Evolutionary conservation across 2,113 vertebrate genomes (phyloP).

Genomic region (Nyctibius bracteatus): DNA sequence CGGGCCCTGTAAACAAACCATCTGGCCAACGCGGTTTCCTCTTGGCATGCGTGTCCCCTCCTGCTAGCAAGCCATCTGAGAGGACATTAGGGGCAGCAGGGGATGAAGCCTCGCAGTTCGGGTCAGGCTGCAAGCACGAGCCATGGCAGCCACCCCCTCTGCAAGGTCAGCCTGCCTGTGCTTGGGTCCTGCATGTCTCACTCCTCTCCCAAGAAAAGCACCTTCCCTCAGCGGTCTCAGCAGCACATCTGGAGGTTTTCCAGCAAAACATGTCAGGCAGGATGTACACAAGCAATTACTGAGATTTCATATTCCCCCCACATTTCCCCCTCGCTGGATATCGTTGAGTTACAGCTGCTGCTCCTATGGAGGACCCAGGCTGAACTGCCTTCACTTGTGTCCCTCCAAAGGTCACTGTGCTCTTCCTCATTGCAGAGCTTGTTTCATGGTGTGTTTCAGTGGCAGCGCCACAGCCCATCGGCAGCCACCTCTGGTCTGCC

Average conservation of each 20-base stretch:
- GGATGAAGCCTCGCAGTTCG: background rate
- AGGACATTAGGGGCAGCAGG: slow-evolving; percentile 37
- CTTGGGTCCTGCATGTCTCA: background rate
- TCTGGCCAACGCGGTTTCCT: slow-evolving; percentile 56
- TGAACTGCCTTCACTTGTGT: background rate
- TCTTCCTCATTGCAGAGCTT: background rate
- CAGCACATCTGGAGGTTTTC: slow-evolving; percentile 41
- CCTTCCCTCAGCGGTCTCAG: background rate
- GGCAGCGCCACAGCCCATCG: background rate
- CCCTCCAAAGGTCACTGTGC: background rate
- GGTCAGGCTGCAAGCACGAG: slow-evolving; percentile 57
- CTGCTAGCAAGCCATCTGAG: slow-evolving; percentile 67
- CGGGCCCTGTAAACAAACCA: slow-evolving; percentile 62
- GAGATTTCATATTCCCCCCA: background rate
- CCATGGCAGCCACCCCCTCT: background rate
- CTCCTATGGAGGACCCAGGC: background rate
- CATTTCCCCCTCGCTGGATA: background rate
- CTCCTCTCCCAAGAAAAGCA: background rate
- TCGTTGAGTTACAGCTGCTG: background rate
- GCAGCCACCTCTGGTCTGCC: background rate
- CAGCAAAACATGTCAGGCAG: background rate
- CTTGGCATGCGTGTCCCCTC: slow-evolving; percentile 55
- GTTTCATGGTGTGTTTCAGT: background rate
- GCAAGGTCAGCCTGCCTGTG: slow-evolving; percentile 57
- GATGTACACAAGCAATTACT: background rate